A percentile compares a stretch with the other conserved stretches of the same genome.
These are phyloP conservation scores for Crotalus horridus DNA, from an alignment of 2,113 vertebrate genomes.

Conservation along the genomic window DNA sequence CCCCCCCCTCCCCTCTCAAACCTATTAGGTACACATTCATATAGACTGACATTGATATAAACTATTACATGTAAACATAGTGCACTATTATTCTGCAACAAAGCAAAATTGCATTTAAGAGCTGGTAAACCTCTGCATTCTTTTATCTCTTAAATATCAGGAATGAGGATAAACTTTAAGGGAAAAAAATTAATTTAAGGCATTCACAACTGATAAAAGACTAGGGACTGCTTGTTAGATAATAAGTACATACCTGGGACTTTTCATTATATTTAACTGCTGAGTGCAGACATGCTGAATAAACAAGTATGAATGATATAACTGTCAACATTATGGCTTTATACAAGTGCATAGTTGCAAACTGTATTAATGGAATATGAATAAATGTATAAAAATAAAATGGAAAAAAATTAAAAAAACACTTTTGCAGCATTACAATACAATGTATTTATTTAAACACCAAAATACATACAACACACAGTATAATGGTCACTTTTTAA, in stretches of 20 bases:
- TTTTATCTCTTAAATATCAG: constrained; percentile 64
- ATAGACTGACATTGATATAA: constrained; percentile 68
- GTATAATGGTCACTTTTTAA: constrained; percentile 70
- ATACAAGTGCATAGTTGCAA: constrained; percentile 76
- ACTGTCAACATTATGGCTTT: constrained; percentile 71
- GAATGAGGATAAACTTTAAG: constrained; percentile 66
- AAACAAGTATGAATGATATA: constrained; percentile 50
- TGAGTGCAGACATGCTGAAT: constrained; percentile 69
- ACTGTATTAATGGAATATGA: constrained; percentile 69
- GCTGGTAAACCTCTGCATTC: constrained; percentile 66
- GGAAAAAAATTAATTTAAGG: constrained; percentile 77
- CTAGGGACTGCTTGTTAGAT: constrained; percentile 56
- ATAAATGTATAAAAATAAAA: constrained; percentile 75
- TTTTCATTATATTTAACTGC: constrained; percentile 51
- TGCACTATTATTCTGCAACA: constrained; percentile 71
- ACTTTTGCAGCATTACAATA: constrained; percentile 75
- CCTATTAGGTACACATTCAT: constrained; percentile 78
- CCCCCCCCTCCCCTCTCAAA: constrained; percentile 51
- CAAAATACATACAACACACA: constrained; percentile 61
- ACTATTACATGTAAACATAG: constrained; percentile 73
- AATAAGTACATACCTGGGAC: constrained; percentile 55
- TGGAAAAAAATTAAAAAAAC: constrained; percentile 59
- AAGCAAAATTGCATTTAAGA: constrained; percentile 77
- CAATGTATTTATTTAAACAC: constrained; percentile 66
- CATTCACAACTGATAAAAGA: constrained; percentile 67